Conservation (phyloP, 2,113 vertebrate species). For the Pimephales promelas region DNA sequence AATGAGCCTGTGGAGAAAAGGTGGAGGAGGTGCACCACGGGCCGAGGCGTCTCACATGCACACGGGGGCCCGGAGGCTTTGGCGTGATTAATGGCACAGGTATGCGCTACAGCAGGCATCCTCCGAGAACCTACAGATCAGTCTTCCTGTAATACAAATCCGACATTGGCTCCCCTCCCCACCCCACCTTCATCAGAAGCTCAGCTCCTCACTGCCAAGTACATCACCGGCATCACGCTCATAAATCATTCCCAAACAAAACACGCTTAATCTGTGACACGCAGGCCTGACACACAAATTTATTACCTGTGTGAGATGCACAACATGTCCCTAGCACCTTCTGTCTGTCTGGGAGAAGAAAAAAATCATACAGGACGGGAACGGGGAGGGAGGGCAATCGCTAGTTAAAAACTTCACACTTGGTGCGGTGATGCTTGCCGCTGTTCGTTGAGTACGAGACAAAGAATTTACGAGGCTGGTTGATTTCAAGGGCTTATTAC, state of each 20-base stretch:
- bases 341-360: slow-evolving; percentile 68
- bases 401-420: slow-evolving; percentile 38
- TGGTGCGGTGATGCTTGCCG: slow-evolving; percentile 59
- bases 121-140: slow-evolving; percentile 74
- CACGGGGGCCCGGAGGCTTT: slow-evolving; percentile 62
- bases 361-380: slow-evolving; percentile 62
- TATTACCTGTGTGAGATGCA: slow-evolving; percentile 76
- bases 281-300: slow-evolving; percentile 71
- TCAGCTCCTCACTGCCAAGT: slow-evolving; percentile 72
- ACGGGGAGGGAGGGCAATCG: slow-evolving; percentile 9
- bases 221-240: slow-evolving; percentile 67
- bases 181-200: slow-evolving; percentile 73
- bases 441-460: slow-evolving; percentile 66
- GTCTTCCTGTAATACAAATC: slow-evolving; percentile 78
- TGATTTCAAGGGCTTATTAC: slow-evolving; percentile 68
- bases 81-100: slow-evolving; percentile 76
- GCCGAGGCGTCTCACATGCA: slow-evolving; percentile 65
- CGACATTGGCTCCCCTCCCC: slow-evolving; percentile 65
- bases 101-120: slow-evolving; percentile 72
- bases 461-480: slow-evolving; percentile 67
- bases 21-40: slow-evolving; percentile 26
- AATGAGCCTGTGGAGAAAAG: slow-evolving; percentile 60
- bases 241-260: slow-evolving; percentile 84
- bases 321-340: slow-evolving; percentile 68
- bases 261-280: slow-evolving; percentile 80